Percentiles rank a stretch among this genome's conserved stretches.
These are phyloP conservation scores for Pentamera pediparva DNA, from an alignment of 53 echinoderm and acorn worm genomes.

Conservation along the genomic window DNA sequence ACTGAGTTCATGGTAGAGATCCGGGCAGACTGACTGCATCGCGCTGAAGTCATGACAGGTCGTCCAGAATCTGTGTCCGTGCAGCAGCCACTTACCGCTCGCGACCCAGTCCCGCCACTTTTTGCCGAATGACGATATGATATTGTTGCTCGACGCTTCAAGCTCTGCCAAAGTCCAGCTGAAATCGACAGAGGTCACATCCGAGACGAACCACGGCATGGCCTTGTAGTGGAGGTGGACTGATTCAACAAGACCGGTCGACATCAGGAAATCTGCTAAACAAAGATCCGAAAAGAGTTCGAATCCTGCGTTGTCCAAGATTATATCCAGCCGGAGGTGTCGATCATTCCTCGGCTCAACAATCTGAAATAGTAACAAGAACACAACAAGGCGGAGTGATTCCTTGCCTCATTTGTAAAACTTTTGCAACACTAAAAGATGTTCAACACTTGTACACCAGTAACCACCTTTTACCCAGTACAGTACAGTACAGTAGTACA, in stretches of 20 bases:
- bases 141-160: slow-evolving; percentile 23
- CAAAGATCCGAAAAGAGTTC: slow-evolving; percentile 86
- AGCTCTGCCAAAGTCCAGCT: slow-evolving; percentile 60
- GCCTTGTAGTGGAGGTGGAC: slow-evolving; percentile 74
- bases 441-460: no score
- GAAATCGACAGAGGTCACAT: slow-evolving; percentile 71
- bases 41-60: slow-evolving; percentile 65
- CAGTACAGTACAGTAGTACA: no score
- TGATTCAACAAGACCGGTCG: slow-evolving; percentile 33
- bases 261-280: slow-evolving; percentile 62
- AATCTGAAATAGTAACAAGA: neutral
- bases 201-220: slow-evolving; percentile 97
- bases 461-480: no score
- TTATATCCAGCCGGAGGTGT: slow-evolving; percentile 61
- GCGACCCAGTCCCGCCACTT: slow-evolving; percentile 46
- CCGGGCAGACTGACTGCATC: slow-evolving; percentile 65
- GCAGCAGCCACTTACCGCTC: slow-evolving; percentile 49
- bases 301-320: slow-evolving; percentile 93
- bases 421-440: no score
- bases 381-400: neutral
- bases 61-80: slow-evolving; percentile 80
- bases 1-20: slow-evolving; percentile 63
- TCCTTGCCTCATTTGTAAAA: neutral
- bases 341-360: neutral
- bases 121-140: slow-evolving; percentile 42